phyloP scores from a whole-genome alignment of 2,888 invertebrate genomes.

The Ormyrus pomaceus region DNA sequence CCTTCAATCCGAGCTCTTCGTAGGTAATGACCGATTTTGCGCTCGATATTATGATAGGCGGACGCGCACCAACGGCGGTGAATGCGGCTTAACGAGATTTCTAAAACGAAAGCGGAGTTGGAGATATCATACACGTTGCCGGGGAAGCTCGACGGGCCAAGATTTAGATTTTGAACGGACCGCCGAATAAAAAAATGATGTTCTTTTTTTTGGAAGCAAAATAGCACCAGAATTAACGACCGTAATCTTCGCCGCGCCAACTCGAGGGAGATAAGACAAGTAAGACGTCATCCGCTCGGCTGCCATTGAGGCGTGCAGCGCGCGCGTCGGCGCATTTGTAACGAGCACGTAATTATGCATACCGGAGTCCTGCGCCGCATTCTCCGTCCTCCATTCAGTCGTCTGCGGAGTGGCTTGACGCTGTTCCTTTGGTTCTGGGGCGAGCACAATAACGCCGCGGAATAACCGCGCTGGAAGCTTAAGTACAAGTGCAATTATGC shows the following conservation, averaged over 20 bases:
- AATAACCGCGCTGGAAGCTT: slow-evolving; percentile 9
- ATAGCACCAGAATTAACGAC: no score
- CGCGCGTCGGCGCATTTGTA: slow-evolving; percentile 33
- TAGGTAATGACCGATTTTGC: no score
- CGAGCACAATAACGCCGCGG: slow-evolving; percentile 14
- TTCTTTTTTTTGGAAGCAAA: no score
- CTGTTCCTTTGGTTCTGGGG: neutral
- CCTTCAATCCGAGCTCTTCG: neutral
- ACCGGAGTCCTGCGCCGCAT: slow-evolving; percentile 3
- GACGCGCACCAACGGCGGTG: no score
- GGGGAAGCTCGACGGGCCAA: no score
- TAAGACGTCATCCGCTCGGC: neutral
- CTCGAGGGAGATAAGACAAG: neutral
- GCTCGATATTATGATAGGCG: no score
- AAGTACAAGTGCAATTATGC: neutral
- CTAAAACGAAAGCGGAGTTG: no score
- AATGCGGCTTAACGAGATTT: no score
- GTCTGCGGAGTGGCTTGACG: neutral
- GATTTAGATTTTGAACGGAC: no score
- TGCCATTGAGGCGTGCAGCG: neutral
- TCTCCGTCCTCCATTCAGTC: neutral
- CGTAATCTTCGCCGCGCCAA: neutral
- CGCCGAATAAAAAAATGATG: no score
- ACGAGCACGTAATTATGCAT: slow-evolving; percentile 51
- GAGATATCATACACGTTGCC: no score